Conservation (phyloP, 2,113 vertebrate genomes). For the Riparia riparia region DNA sequence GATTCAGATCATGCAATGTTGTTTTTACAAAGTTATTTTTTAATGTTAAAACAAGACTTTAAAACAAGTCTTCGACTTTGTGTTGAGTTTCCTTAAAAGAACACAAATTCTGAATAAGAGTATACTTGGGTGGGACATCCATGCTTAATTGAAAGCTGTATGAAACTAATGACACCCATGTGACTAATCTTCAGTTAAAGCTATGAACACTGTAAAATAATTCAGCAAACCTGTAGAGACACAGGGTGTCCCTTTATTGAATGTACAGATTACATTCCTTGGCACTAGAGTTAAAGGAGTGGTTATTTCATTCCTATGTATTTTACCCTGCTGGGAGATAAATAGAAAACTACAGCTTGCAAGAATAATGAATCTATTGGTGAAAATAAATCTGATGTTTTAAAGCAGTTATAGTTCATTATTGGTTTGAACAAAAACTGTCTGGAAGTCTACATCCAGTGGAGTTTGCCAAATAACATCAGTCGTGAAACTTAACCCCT, state of each 20-base stretch:
- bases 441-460: constrained; percentile 21
- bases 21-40: not conserved
- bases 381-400: constrained; percentile 25
- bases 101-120: not conserved
- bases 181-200: not conserved
- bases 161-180: not conserved
- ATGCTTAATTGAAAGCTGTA: not conserved
- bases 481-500: not conserved
- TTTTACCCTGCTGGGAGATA: constrained; percentile 8
- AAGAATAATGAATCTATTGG: constrained; percentile 12
- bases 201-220: not conserved
- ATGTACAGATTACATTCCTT: not conserved
- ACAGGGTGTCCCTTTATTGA: not conserved
- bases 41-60: not conserved
- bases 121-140: not conserved
- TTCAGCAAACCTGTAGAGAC: not conserved
- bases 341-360: not conserved
- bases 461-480: constrained; percentile 2
- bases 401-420: not conserved
- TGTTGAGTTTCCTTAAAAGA: not conserved
- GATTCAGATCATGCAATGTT: not conserved
- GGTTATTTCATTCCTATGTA: not conserved
- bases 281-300: not conserved
- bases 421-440: constrained; percentile 45
- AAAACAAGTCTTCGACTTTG: not conserved